Evolutionary conservation across 2,888 invertebrate species (phyloP), one percentile per base, ranked within the genome.

Genomic region (Drosophila imparisetae): DNA sequence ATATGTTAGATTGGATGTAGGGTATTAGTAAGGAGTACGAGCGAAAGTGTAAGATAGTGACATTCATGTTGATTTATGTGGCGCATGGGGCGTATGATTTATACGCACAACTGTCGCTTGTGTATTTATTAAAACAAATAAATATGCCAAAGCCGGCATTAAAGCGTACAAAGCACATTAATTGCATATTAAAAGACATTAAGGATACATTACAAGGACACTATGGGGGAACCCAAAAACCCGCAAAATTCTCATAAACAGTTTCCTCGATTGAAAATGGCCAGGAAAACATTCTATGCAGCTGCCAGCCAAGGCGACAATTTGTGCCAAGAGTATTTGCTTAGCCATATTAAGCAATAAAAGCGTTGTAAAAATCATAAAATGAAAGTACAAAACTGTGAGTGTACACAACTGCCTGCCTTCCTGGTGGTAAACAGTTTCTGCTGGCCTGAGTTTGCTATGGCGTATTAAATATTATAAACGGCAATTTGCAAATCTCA

Each of bases 401-500:
- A 21, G 36, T 15, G 63, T 34, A 42, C 50, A 60, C 59, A 66
- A 52, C 59, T 29, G 52, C 50, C 36, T 13, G 21, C 34, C 54
- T 24, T n/a, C 15, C 40, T 11, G n/a, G 10, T 21, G 29, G 55
- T 18, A 57, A 57, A 30, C 57, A 57, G 30, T 42, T 57, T 42
- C 21, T 7, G 18, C 36, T 24, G 34, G 6, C 24, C 21, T 24
- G 42, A 36, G 34, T 21, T 18, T 54, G 66, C 40, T 32, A 42
- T 40, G 55, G 60, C 60, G 67, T 86, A 83, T 89, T 86, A 86
- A 86, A 89, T 86, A 89, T 80, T 86, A 88, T 83, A 82, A 86
- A 84, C 84, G 89, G 80, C 75, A 84, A 86, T 89, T 89, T 86
- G 74, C 78, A 76, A 89, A 78, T 83, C 81, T 86, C 80, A 84